Evolutionary conservation across 2,113 vertebrate species (phyloP).

Genomic region (Cynopterus brachyotis): DNA sequence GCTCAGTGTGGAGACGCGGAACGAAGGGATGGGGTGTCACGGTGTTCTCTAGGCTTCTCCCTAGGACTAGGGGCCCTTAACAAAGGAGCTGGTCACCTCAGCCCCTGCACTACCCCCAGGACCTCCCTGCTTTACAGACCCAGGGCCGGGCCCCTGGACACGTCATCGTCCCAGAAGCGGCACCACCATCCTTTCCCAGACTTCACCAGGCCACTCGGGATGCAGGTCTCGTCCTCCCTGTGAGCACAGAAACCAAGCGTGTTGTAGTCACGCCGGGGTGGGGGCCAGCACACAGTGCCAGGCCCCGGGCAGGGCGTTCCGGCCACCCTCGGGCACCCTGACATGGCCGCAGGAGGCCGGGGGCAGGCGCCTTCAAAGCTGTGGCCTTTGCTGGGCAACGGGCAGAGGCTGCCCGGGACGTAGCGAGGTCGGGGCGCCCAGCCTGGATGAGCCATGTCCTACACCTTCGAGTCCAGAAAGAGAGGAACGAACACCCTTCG

Average conservation of each 20-base stretch:
- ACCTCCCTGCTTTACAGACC: not conserved
- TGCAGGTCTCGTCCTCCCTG: slow-evolving; percentile 9
- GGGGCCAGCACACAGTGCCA: slow-evolving; percentile 53
- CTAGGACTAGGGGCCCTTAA: not conserved
- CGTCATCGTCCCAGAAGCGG: accelerated
- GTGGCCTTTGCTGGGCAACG: not conserved
- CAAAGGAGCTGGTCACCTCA: not conserved
- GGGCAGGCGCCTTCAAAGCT: not conserved
- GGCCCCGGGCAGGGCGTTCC: slow-evolving; percentile 58
- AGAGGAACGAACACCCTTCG: not conserved
- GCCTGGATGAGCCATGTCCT: not conserved
- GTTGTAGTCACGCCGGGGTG: slow-evolving; percentile 54
- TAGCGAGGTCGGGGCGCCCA: not conserved
- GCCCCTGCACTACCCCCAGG: accelerated
- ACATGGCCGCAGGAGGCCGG: slow-evolving; percentile 36
- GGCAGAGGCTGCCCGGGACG: not conserved
- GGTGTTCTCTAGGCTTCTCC: accelerated
- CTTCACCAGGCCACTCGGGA: not conserved
- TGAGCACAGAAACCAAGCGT: slow-evolving; percentile 52
- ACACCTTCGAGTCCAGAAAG: not conserved
- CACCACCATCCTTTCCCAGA: not conserved
- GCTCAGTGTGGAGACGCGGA: accelerated
- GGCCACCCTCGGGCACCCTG: slow-evolving; percentile 63
- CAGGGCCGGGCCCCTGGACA: not conserved
- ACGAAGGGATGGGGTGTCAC: accelerated